Evolutionary conservation across 2,888 invertebrate species (phyloP).

Genomic region (Reticulitermes lucifugus): DNA sequence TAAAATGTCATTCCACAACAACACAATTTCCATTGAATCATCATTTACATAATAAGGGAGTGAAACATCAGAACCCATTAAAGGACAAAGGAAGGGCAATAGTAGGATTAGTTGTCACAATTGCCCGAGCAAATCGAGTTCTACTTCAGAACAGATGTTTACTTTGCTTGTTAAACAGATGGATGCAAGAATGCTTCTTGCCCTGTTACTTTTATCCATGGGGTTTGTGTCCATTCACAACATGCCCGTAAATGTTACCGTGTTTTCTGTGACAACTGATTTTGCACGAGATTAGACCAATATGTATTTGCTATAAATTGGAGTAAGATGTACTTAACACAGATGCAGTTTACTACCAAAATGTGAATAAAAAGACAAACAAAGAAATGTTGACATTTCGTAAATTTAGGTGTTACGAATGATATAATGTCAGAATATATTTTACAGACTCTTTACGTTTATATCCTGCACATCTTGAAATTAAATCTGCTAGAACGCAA

Average conservation of each 20-base stretch:
- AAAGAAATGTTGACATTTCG: not conserved
- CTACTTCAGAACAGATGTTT: slow-evolving; percentile 33
- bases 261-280: too few relatives aligned
- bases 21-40: not conserved
- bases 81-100: slow-evolving; percentile 41
- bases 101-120: slow-evolving; percentile 39
- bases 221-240: not conserved
- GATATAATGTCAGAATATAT: too few relatives aligned
- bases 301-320: too few relatives aligned
- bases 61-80: slow-evolving; percentile 8
- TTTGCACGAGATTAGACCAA: too few relatives aligned
- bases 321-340: too few relatives aligned
- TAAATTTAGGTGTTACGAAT: not conserved
- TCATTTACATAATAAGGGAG: slow-evolving; percentile 24
- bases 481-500: too few relatives aligned
- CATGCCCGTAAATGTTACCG: too few relatives aligned
- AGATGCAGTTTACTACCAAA: too few relatives aligned
- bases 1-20: not conserved
- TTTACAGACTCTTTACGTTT: too few relatives aligned
- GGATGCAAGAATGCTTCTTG: not conserved
- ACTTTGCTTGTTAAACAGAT: not conserved
- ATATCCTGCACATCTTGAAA: too few relatives aligned
- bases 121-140: slow-evolving; percentile 27
- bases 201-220: not conserved
- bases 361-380: too few relatives aligned